Evolutionary conservation across 2,888 invertebrate species (phyloP).

Genomic region (Graphium colonna): DNA sequence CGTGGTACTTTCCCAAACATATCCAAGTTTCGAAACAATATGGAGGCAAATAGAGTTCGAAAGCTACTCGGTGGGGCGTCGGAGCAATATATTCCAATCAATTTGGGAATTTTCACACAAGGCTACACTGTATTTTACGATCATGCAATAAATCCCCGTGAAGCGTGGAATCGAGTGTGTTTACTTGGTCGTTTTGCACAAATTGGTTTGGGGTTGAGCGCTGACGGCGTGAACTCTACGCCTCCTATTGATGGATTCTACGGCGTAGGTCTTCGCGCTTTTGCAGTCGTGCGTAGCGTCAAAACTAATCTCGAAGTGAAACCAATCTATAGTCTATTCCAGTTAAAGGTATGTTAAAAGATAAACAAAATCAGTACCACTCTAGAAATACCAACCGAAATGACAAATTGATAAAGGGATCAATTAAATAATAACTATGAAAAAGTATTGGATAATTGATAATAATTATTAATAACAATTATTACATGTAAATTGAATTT

Average conservation of each 20-base stretch:
- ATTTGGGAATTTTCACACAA: slow-evolving; percentile 45
- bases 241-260: slow-evolving; percentile 59
- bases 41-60: slow-evolving; percentile 32
- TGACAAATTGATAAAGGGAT: too few species aligned
- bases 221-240: slow-evolving; percentile 62
- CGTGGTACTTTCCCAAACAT: too few species aligned
- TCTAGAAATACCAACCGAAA: too few species aligned
- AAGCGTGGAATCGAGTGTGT: slow-evolving; percentile 57
- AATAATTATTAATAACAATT: too few species aligned
- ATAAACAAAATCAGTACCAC: too few species aligned
- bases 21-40: slow-evolving; percentile 31
- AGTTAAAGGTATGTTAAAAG: too few species aligned
- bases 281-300: slow-evolving; percentile 45
- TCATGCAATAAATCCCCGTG: slow-evolving; percentile 58
- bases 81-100: slow-evolving; percentile 38
- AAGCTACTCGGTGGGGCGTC: slow-evolving; percentile 7
- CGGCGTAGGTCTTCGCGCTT: slow-evolving; percentile 55
- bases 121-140: slow-evolving; percentile 55
- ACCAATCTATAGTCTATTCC: too few species aligned
- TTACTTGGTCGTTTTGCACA: slow-evolving; percentile 64
- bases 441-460: too few species aligned
- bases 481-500: too few species aligned
- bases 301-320: too few species aligned
- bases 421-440: too few species aligned
- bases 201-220: slow-evolving; percentile 68